Evolutionary conservation across 2,113 vertebrate species (phyloP).

Genomic region (Neomonachus schauinslandi): DNA sequence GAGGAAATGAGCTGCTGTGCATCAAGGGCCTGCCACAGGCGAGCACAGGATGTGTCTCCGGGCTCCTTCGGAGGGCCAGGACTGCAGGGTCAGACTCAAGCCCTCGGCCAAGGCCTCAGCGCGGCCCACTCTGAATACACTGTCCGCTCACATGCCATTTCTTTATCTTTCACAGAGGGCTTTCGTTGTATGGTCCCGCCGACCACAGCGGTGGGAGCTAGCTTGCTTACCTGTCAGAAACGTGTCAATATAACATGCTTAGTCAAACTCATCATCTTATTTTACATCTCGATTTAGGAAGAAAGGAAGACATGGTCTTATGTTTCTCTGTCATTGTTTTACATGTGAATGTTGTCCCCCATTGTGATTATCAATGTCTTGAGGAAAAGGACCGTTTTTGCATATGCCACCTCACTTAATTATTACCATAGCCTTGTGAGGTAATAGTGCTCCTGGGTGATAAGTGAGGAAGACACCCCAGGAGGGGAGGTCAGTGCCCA

Average conservation of each 20-base stretch:
- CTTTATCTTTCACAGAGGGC: not conserved
- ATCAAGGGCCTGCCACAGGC: too few species aligned
- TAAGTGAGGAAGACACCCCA: not conserved
- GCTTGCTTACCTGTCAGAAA: not conserved
- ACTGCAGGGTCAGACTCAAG: not conserved
- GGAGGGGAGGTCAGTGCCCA: too few species aligned
- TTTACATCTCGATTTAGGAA: not conserved
- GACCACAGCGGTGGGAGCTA: not conserved
- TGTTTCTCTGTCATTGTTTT: not conserved
- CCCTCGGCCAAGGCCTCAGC: not conserved
- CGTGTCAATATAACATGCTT: not conserved
- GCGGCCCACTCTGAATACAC: fast-evolving
- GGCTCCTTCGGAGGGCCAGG: not conserved
- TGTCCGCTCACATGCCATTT: too few species aligned
- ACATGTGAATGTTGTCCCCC: not conserved
- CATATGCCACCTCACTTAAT: not conserved
- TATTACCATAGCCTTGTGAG: not conserved
- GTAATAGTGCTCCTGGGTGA: not conserved
- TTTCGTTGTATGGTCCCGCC: not conserved
- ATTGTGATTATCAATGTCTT: not conserved
- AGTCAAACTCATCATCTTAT: not conserved
- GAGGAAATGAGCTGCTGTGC: fast-evolving
- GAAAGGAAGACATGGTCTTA: not conserved
- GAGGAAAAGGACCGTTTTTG: not conserved
- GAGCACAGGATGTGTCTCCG: fast-evolving